Evolutionary conservation across 2,797 vertebrate genomes (phyloP), one percentile per base, ranked within the genome.

Genomic region (Oryzias sinensis): DNA sequence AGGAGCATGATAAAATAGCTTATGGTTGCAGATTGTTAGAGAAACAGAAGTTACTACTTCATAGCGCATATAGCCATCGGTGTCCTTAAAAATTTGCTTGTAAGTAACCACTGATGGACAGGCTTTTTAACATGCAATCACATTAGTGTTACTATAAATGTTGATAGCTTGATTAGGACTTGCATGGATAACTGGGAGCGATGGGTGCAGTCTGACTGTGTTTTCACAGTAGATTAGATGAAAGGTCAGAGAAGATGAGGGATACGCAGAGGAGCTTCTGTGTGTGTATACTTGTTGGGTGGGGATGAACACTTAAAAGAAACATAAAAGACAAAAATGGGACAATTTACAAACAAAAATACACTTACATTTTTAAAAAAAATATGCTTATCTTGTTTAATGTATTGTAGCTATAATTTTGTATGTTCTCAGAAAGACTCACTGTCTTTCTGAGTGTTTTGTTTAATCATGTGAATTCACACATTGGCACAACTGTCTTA

Each of bases 241-340:
- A 88, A 92, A 89, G 87, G 88, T 90, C 87, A 86, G 49, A 43
- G 60, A 48, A 62, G 75, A 75, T 62, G 52, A 77, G 60, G 45
- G 33, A 37, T 6, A 52, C 40, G 45, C 20, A 42, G 49, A 44
- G 16, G 45, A 41, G 43, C 14, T 4, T 4, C 11, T 14, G 22
- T 15, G 44, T 24, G 11, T 37, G 9, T 37, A 13, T 13, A 37
- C 9, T 37, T 37, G 33, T 37, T 37, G 33, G 9, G 9, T 37
- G 9, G 33, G 33, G 33, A 37, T 37, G 13, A 37, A 37, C 33
- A 37, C 9, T 1, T 13, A 3, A 37, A 37, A 37, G 9, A 37
- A 11, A 11, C 2, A 37, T 37, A 9, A 14, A 56, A 6, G 5
- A 14, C 7, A 53, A 33, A 14, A 7, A 43, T 22, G 18, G 46